These are phyloP conservation scores for Zaprionus taronus DNA, from an alignment of 1,140 invertebrate genomes.

Conservation along the genomic window DNA sequence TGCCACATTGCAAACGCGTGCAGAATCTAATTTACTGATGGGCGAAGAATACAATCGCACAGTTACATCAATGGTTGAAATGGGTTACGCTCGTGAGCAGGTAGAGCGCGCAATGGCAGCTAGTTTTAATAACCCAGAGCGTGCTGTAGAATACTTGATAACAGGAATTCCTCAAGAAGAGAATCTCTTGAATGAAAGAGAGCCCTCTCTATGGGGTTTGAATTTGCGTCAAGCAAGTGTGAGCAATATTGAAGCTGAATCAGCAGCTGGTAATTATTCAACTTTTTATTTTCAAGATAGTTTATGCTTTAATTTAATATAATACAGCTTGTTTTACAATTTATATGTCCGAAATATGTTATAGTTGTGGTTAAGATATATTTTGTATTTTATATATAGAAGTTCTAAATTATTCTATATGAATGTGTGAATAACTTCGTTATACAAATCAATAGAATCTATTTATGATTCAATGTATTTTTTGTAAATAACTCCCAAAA, in stretches of 20 bases:
- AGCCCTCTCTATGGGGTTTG: slow-evolving; percentile 15
- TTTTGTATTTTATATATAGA: no score
- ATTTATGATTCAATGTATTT: no score
- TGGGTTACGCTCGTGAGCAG: slow-evolving; percentile 94
- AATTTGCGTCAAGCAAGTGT: slow-evolving; percentile 21
- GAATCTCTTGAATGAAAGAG: slow-evolving; percentile 36
- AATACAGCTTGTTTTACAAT: no score
- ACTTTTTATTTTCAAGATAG: background rate
- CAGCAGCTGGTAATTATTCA: slow-evolving; percentile 34
- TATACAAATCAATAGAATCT: no score
- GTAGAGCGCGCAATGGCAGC: slow-evolving; percentile 95
- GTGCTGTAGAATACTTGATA: slow-evolving; percentile 99
- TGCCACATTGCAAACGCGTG: slow-evolving; percentile 78
- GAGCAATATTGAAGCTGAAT: slow-evolving; percentile 26
- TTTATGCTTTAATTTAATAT: background rate
- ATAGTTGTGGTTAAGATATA: no score
- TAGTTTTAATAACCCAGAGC: slow-evolving; percentile 99
- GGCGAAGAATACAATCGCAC: slow-evolving; percentile 95
- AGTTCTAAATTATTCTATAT: no score
- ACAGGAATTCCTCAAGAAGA: slow-evolving; percentile 90
- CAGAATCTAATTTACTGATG: slow-evolving; percentile 82
- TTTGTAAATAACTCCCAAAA: no score
- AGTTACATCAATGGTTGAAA: slow-evolving; percentile 97
- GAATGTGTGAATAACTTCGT: no score
- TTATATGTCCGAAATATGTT: no score